Evolutionary conservation across 2,888 invertebrate species (phyloP).

Genomic region (Rhabditoides inermis): DNA sequence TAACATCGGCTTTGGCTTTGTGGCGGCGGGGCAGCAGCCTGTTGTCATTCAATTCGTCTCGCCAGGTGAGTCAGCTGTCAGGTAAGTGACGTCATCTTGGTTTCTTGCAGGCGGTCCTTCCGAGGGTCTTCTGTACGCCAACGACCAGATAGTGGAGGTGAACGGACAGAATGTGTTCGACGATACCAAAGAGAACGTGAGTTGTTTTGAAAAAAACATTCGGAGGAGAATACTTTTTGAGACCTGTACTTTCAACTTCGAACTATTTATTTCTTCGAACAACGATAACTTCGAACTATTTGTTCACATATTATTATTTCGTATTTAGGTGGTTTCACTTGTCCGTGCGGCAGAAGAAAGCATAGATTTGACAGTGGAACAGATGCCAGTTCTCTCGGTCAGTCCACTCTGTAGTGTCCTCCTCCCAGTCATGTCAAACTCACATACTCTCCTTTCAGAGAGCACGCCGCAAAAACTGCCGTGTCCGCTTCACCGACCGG

Average conservation of each 20-base stretch:
- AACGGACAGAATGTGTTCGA: constrained; percentile 81
- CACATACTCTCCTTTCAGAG: too few relatives aligned
- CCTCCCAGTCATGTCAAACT: too few relatives aligned
- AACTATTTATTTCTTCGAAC: too few relatives aligned
- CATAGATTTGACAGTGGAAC: constrained; percentile 3
- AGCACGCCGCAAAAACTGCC: constrained; percentile 24
- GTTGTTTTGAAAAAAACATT: too few relatives aligned
- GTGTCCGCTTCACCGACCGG: constrained; percentile 43
- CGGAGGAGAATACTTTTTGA: too few relatives aligned
- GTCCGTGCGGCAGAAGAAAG: constrained; percentile 58
- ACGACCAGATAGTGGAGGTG: constrained; percentile 80
- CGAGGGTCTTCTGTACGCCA: constrained; percentile 77
- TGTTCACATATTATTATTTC: too few relatives aligned
- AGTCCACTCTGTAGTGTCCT: too few relatives aligned
- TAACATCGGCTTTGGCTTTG: constrained; percentile 82
- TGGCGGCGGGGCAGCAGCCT: constrained; percentile 85
- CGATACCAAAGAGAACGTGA: constrained; percentile 70
- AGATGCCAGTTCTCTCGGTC: too few relatives aligned
- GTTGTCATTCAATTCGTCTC: constrained; percentile 71
- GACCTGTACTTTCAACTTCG: too few relatives aligned
- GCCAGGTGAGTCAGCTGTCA: constrained; percentile 50
- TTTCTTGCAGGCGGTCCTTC: constrained; percentile 83
- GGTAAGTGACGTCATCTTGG: too few relatives aligned
- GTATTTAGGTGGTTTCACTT: constrained; percentile 78
- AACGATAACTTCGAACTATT: too few relatives aligned